Evolutionary conservation across 2,113 vertebrate species (phyloP), one percentile per base, ranked within the genome.

Genomic region (Tachysurus vachellii): DNA sequence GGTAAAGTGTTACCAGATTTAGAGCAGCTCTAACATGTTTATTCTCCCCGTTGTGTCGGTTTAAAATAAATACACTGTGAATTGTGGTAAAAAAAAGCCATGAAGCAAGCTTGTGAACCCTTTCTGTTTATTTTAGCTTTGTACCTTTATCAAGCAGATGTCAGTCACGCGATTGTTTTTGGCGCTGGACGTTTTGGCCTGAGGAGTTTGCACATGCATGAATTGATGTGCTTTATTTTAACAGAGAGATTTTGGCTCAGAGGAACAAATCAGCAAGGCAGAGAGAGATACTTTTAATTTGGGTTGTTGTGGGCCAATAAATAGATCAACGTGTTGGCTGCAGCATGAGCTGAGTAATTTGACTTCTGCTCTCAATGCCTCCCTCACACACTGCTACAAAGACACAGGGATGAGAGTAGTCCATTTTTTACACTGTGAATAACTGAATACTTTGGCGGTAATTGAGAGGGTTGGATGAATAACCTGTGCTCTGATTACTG

Each of bases 171-270:
- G 23, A 28, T 53, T 86, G 66, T 80, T 86, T 54, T 71, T 16
- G 21, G 28, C 50, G 76, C 62, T 44, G 62, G 89, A 91, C 86
- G 57, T 91, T 77, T 28, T 28, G n/a, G 26, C 14, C n/a, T 19
- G 16, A 54, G 26, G 75, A 54, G 26, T 77, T 28, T 2, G 6
- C 50, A n/a, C 26, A 54, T 3, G 26, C 68, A 75, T 73, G 19
- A 71, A 75, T 26, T 28, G 70, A 61, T 85, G 23, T 59, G 26
- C 23, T 47, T 85, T 85, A 77, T 62, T 85, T 73, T 44, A 61
- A 50, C 11, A 61, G 36, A 50, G 42, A 76, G 56, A 47, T 21
- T 44, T 50, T 77, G 57, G 31, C 71, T 75, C 13, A 47, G 71
- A 17, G 44, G 73, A 53, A 83, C 70, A 87, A 11, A 83, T 75